Conservation (phyloP, 2,888 invertebrate species). For the Steromphala cineraria region DNA sequence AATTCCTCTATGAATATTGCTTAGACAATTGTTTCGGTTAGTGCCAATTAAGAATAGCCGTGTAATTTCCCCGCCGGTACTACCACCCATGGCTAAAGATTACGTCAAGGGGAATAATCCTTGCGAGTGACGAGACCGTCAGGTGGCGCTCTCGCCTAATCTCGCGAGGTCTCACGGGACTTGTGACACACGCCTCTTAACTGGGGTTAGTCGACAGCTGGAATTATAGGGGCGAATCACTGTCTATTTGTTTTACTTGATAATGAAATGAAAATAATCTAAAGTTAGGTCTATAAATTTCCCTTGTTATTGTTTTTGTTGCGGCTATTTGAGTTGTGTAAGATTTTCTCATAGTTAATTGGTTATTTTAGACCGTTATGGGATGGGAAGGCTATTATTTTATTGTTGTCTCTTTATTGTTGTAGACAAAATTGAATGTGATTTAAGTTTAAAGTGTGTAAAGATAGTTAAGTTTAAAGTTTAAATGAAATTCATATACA, state of each 20-base stretch:
- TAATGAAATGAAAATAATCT: constrained; percentile 1
- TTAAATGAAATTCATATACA: too few species aligned
- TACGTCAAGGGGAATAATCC: constrained; percentile 2
- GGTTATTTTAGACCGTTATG: not conserved
- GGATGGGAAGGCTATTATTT: too few species aligned
- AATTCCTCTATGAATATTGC: too few species aligned
- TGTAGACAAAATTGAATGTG: too few species aligned
- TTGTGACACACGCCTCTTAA: not conserved
- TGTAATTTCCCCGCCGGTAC: not conserved
- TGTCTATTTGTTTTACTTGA: not conserved
- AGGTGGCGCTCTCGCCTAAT: not conserved
- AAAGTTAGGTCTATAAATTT: not conserved
- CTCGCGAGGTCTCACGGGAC: not conserved
- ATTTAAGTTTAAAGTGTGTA: too few species aligned
- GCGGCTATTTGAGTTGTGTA: not conserved
- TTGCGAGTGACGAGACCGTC: not conserved
- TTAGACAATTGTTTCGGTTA: too few species aligned
- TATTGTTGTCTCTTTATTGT: too few species aligned
- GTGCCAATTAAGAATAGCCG: too few species aligned
- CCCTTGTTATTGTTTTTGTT: not conserved
- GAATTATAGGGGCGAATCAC: not conserved
- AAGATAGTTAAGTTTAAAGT: too few species aligned
- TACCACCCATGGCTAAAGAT: not conserved
- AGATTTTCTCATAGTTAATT: not conserved
- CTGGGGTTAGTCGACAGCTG: not conserved